Percentiles rank a stretch among this genome's conserved stretches.
phyloP scores from a whole-genome alignment of 1,140 invertebrate species.

The Polypedilum vanderplanki region DNA sequence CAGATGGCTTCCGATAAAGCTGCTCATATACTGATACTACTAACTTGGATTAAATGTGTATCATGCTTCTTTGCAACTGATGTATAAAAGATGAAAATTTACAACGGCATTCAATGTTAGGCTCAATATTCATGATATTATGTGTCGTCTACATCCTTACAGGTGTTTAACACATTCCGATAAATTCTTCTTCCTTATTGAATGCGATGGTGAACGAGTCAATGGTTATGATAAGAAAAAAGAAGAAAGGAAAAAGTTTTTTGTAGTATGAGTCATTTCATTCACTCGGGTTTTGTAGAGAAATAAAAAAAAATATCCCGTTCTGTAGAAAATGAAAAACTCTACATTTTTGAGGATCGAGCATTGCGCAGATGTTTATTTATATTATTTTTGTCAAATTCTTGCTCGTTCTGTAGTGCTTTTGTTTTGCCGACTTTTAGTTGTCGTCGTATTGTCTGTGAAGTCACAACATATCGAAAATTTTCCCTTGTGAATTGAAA shows the following conservation, averaged over 20 bases:
- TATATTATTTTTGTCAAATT: no score
- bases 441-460: constrained; percentile 15
- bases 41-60: neutral
- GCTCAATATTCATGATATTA: neutral
- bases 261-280: neutral
- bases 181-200: neutral
- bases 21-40: no score
- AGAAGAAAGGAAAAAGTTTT: neutral
- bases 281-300: neutral
- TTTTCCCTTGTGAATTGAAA: neutral
- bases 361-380: constrained; percentile 15
- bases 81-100: neutral
- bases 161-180: constrained; percentile 1
- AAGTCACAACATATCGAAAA: neutral
- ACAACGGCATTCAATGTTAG: neutral
- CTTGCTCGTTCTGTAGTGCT: no score
- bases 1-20: neutral
- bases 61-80: neutral
- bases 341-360: neutral
- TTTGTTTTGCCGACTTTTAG: neutral
- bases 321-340: neutral
- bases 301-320: constrained; percentile 1
- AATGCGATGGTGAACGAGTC: neutral
- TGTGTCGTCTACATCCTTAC: neutral
- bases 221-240: neutral